Conservation (phyloP, 2,888 invertebrate species). For the Plutella xylostella region DNA sequence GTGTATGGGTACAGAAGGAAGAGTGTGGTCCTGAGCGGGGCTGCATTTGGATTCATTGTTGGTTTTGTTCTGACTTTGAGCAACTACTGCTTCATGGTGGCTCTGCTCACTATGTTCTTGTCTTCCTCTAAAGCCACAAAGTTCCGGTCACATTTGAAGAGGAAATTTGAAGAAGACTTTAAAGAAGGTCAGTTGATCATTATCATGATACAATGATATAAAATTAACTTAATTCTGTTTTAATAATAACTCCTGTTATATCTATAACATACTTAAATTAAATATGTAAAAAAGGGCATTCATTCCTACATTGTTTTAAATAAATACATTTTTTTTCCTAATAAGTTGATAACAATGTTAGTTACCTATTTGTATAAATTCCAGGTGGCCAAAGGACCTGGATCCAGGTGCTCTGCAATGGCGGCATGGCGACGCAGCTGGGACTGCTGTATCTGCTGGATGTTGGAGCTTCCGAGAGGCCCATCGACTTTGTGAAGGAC, state of each 20-base stretch:
- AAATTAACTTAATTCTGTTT: not conserved
- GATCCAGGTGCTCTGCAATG: conserved; percentile 91
- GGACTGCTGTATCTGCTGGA: conserved; percentile 83
- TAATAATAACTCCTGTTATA: not conserved
- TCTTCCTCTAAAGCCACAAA: conserved; percentile 86
- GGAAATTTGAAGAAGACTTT: conserved; percentile 79
- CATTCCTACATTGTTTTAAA: no score
- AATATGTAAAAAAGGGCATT: not conserved
- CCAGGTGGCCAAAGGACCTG: conserved; percentile 89
- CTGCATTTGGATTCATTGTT: conserved; percentile 75
- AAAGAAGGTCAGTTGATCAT: conserved; percentile 75
- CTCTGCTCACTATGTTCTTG: conserved; percentile 82
- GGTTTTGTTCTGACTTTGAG: conserved; percentile 83
- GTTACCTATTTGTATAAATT: no score
- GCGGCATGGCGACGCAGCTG: conserved; percentile 86
- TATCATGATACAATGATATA: not conserved
- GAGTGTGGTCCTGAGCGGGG: conserved; percentile 78
- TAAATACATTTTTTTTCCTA: no score
- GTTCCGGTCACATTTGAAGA: conserved; percentile 74
- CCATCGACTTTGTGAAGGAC: conserved; percentile 80
- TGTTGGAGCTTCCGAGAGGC: conserved; percentile 80
- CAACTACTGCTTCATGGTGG: conserved; percentile 80
- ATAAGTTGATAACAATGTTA: no score
- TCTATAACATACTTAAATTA: not conserved
- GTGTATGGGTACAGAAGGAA: conserved; percentile 76